These are phyloP conservation scores for Stegana nigrithorax DNA, from an alignment of 2,888 invertebrate genomes.

Conservation along the genomic window DNA sequence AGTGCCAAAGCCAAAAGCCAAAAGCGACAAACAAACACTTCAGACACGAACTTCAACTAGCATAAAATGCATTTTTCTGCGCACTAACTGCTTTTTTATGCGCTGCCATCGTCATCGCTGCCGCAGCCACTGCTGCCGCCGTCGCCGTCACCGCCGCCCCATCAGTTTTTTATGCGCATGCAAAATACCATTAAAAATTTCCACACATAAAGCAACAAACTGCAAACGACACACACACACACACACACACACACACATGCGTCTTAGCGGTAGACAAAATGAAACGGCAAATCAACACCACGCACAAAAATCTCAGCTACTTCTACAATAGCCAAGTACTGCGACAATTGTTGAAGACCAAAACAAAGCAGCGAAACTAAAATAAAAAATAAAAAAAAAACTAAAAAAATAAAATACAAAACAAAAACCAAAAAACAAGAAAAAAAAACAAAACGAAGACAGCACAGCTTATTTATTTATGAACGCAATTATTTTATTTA, in stretches of 20 bases:
- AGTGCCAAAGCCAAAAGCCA: conserved; percentile 41
- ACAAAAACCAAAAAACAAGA: conserved; percentile 24
- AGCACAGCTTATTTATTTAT: conserved; percentile 65
- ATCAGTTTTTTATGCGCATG: conserved; percentile 32
- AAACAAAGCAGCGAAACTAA: conserved; percentile 5
- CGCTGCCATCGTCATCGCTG: not conserved
- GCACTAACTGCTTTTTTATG: not conserved
- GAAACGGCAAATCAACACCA: not conserved
- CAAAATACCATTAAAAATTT: conserved; percentile 54
- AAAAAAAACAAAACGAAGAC: conserved; percentile 27
- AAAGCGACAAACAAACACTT: not conserved
- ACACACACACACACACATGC: conserved; percentile 12
- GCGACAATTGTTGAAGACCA: not conserved
- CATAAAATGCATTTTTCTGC: not conserved
- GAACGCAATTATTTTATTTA: conserved; percentile 66
- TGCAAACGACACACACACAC: conserved; percentile 10
- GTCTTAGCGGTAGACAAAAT: too few species aligned
- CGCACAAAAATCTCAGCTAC: conserved; percentile 1
- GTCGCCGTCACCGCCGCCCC: too few species aligned
- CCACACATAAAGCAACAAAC: conserved; percentile 42
- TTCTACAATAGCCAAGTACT: not conserved
- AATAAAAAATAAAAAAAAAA: too few species aligned
- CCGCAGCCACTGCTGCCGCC: too few species aligned
- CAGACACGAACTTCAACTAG: not conserved
- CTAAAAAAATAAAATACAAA: conserved; percentile 37